Conservation (phyloP, 2,113 vertebrate species). For the Rhinolophus ferrumequinum region DNA sequence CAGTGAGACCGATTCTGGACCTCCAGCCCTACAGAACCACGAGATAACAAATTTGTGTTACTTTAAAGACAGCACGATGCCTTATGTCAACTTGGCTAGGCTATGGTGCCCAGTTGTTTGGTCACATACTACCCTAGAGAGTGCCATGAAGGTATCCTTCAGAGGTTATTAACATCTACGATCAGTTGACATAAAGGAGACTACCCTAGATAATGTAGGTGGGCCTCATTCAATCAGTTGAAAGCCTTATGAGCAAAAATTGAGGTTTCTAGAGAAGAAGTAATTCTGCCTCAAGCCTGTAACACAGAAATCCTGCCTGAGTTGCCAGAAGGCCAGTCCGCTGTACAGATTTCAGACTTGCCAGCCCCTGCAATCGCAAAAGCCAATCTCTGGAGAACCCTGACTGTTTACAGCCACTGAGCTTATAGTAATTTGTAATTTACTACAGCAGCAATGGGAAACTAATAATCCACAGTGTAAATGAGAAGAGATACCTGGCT, state of each 20-base stretch:
- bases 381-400: background rate
- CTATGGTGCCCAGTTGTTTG: background rate
- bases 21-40: background rate
- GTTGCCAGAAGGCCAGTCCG: background rate
- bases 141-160: background rate
- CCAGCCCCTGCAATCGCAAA: background rate
- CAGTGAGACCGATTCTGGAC: background rate
- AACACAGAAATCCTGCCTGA: background rate
- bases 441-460: background rate
- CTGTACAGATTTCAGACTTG: background rate
- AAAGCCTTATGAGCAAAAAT: background rate
- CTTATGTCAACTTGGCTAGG: background rate
- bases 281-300: background rate
- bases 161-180: background rate
- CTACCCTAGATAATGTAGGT: background rate
- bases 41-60: background rate
- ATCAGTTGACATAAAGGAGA: background rate
- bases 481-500: slow-evolving; percentile 61
- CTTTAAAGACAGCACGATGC: background rate
- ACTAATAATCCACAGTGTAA: background rate
- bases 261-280: background rate
- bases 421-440: background rate
- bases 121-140: background rate
- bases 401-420: background rate
- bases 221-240: background rate